Conservation (phyloP, 1,140 invertebrate species). For the Megalopta genalis region DNA sequence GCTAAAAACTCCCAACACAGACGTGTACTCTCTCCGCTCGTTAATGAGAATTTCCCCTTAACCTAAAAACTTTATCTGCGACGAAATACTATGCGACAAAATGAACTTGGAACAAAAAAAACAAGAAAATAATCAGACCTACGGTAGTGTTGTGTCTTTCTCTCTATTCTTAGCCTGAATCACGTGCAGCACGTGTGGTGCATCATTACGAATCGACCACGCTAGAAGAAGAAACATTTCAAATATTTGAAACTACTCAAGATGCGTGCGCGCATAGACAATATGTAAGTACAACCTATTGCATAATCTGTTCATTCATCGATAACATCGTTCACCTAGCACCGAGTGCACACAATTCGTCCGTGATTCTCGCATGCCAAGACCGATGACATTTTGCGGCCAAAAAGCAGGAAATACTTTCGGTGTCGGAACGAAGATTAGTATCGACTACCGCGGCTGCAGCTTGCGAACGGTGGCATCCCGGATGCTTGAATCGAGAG, state of each 20-base stretch:
- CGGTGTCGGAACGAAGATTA: background rate
- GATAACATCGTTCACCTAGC: background rate
- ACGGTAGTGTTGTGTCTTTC: background rate
- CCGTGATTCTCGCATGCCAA: constrained; percentile 22
- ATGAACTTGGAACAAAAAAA: background rate
- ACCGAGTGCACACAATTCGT: background rate
- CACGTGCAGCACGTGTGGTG: background rate
- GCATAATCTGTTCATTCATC: constrained; percentile 30
- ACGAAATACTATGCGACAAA: background rate
- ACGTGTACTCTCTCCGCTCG: too few relatives aligned
- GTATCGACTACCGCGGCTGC: background rate
- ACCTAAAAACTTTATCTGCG: too few relatives aligned
- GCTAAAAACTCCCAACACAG: too few relatives aligned
- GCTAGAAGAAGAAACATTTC: background rate
- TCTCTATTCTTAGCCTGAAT: background rate
- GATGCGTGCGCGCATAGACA: background rate
- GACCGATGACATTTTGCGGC: constrained; percentile 8
- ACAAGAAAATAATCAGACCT: background rate
- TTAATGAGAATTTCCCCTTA: too few relatives aligned
- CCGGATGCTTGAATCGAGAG: constrained; percentile 19
- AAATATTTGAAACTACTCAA: background rate
- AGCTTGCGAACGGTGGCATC: background rate
- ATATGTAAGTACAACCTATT: background rate
- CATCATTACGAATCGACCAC: background rate
- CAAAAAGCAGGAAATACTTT: background rate